Evolutionary conservation across 2,888 invertebrate genomes (phyloP), one percentile per base, ranked within the genome.

Genomic region (Xanthorhoe spadicearia): DNA sequence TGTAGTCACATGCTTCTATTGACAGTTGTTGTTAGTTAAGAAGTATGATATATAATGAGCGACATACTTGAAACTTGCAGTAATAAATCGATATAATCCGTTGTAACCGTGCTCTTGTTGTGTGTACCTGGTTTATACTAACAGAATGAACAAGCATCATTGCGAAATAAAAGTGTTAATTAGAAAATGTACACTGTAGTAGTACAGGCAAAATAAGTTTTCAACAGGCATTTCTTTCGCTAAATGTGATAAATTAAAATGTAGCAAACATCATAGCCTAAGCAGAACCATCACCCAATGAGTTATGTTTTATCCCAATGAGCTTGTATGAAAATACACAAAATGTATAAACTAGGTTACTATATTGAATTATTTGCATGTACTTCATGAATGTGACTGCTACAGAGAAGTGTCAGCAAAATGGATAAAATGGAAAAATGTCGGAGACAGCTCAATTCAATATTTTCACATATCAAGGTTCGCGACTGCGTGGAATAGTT

Each of bases 391-490:
- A 48, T 48, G 56, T 56, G 15, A 19, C 43, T 48, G 46, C 56
- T 46, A 46, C 28, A 15, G 28, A 18, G 49, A 15, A 9, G 51
- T 51, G 19, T 50, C 51, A 43, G 51, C 35, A 15, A 60, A 23
- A 43, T 38, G n/a, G 38, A 43, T 43, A 43, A 60, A 59, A 10
- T n/a, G 35, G 50, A 59, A 51, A 59, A 38, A 51, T 59, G 59
- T 51, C 59, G 43, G 43, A 48, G 19, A 43, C 43, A 43, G 52
- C 38, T 35, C 52, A 15, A 23, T 32, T 48, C 18, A 56, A 56
- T 56, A 54, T 19, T 54, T 35, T 48, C n/a, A 46, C 23, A n/a
- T 28, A 28, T 6, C 15, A 46, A 4, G 23, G 38, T 38, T 38
- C 38, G 38, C 35, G 8, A 38, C 38, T 10, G 9, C 13, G 13